Conservation (phyloP, 2,113 vertebrate species). For the Bettongia penicillata region DNA sequence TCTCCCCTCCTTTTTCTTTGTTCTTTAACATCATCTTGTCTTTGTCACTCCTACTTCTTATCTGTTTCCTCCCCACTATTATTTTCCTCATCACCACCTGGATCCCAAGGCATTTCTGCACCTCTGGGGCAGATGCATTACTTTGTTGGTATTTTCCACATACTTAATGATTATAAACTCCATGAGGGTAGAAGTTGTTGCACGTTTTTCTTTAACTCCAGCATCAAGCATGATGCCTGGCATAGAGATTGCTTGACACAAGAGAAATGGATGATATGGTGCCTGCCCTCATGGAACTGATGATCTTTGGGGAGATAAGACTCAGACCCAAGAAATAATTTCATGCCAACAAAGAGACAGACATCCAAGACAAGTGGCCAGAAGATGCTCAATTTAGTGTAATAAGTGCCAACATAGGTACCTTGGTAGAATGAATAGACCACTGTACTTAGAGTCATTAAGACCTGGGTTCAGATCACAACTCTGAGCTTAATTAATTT, state of each 20-base stretch:
- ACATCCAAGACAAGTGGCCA: neutral
- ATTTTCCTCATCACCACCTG: neutral
- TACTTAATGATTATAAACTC: neutral
- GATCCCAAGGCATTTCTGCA: neutral
- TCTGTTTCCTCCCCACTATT: no score
- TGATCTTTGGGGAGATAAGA: neutral
- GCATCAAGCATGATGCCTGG: neutral
- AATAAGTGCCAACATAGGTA: neutral
- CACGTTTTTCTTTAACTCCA: neutral
- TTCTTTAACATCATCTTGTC: neutral
- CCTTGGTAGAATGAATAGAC: neutral
- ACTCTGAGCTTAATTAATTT: neutral
- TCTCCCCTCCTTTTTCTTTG: neutral
- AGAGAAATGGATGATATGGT: neutral
- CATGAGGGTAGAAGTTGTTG: neutral
- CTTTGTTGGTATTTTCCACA: neutral
- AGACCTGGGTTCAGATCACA: neutral
- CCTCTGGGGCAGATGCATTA: neutral
- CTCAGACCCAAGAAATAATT: neutral
- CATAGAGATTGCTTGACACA: neutral
- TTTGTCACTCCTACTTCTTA: neutral
- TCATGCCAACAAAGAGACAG: neutral
- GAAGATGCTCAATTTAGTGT: neutral
- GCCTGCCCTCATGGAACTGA: neutral
- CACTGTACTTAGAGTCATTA: neutral